phyloP scores from a whole-genome alignment of 2,113 vertebrate genomes.

The Colaptes auratus region DNA sequence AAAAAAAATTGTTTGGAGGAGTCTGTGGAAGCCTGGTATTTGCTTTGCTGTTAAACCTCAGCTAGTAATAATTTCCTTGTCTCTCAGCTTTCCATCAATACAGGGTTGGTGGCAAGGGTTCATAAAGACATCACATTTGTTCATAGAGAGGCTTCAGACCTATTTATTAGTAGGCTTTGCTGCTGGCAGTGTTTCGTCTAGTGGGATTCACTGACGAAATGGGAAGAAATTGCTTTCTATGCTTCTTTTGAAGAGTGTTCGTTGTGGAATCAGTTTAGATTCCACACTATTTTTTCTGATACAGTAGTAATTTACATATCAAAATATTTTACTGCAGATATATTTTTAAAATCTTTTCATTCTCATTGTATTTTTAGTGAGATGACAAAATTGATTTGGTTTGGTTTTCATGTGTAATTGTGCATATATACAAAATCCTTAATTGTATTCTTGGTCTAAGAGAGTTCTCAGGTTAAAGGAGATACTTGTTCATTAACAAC shows the following conservation, averaged over 20 bases:
- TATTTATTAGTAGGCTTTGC: not conserved
- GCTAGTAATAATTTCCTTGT: not conserved
- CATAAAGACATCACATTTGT: not conserved
- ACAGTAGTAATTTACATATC: not conserved
- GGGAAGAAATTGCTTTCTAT: not conserved
- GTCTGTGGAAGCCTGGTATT: not conserved
- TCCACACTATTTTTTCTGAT: not conserved
- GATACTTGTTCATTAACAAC: not conserved
- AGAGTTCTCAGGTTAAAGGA: not conserved
- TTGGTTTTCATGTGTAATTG: no score
- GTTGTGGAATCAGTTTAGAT: not conserved
- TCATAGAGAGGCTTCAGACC: not conserved
- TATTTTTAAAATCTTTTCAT: not conserved
- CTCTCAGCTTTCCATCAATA: not conserved
- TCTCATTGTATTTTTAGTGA: not conserved
- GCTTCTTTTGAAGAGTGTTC: not conserved
- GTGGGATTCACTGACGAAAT: not conserved
- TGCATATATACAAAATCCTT: not conserved
- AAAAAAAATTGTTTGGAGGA: not conserved
- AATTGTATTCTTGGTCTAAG: not conserved
- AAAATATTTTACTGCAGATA: not conserved
- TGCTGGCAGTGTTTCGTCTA: not conserved
- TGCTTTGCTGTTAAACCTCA: slow-evolving; percentile 10
- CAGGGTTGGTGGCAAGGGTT: not conserved
- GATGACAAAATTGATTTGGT: not conserved